Conservation (phyloP, 2,888 invertebrate species). For the Caenorhabditis parvicauda region DNA sequence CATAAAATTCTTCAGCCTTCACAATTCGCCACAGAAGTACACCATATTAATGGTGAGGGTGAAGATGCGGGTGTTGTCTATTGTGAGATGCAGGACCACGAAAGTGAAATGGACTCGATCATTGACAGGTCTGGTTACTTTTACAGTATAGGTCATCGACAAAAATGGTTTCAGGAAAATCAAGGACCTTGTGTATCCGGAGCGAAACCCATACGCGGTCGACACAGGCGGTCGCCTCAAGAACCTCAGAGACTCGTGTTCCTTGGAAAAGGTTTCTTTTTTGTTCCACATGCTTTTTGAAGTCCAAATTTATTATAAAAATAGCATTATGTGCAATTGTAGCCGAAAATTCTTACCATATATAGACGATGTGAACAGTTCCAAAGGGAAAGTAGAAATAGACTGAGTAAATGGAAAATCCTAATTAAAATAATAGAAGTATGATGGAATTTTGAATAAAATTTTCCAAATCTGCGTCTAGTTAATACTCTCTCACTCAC, state of each 20-base stretch:
- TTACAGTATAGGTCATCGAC: background rate
- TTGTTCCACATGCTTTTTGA: background rate
- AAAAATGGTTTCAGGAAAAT: conserved; percentile 23
- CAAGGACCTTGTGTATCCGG: conserved; percentile 70
- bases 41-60: conserved; percentile 83
- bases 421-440: no score
- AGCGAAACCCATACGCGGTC: conserved; percentile 78
- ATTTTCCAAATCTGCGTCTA: no score
- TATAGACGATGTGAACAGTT: no score
- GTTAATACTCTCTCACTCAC: no score
- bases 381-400: no score
- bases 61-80: conserved; percentile 92
- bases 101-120: conserved; percentile 59
- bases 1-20: conserved; percentile 69
- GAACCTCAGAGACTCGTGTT: conserved; percentile 79
- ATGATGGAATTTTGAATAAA: no score
- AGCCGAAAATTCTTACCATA: no score
- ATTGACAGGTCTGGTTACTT: conserved; percentile 26
- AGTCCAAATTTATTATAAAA: no score
- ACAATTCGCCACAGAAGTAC: conserved; percentile 84
- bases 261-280: conserved; percentile 77
- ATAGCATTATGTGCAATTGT: no score
- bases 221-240: conserved; percentile 82
- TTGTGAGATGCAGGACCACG: conserved; percentile 77
- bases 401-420: no score